phyloP scores from a whole-genome alignment of 1,140 invertebrate species.

The Drosophila rhopaloa region DNA sequence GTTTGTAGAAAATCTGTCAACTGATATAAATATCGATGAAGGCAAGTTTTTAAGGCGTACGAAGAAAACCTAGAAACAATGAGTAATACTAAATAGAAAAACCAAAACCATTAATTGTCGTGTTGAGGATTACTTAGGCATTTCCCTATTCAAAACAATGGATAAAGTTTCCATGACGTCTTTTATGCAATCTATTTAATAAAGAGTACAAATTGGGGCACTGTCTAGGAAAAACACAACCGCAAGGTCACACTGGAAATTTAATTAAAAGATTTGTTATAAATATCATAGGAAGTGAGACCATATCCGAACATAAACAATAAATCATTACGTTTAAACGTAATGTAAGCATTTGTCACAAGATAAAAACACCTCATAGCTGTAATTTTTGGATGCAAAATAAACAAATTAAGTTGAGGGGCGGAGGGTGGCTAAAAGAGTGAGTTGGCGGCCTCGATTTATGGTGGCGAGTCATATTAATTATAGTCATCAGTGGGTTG shows the following conservation, averaged over 20 bases:
- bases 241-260: too few relatives aligned
- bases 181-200: background rate
- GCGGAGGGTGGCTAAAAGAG: background rate
- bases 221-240: too few relatives aligned
- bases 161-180: too few relatives aligned
- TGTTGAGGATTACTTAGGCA: background rate
- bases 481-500: slow-evolving; percentile 32
- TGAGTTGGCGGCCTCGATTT: slow-evolving; percentile 3
- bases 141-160: slow-evolving; percentile 2
- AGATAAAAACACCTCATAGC: background rate
- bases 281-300: background rate
- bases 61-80: background rate
- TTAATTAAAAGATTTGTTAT: too few relatives aligned
- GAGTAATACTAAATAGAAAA: background rate
- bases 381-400: background rate
- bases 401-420: slow-evolving; percentile 14
- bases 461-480: slow-evolving; percentile 26
- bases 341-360: too few relatives aligned
- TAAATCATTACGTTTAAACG: background rate
- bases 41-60: background rate
- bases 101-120: background rate
- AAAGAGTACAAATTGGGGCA: background rate
- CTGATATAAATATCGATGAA: too few relatives aligned
- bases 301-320: background rate
- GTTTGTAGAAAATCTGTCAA: too few relatives aligned